Conservation (phyloP, 2,888 invertebrate genomes). For the Archips xylosteana region DNA sequence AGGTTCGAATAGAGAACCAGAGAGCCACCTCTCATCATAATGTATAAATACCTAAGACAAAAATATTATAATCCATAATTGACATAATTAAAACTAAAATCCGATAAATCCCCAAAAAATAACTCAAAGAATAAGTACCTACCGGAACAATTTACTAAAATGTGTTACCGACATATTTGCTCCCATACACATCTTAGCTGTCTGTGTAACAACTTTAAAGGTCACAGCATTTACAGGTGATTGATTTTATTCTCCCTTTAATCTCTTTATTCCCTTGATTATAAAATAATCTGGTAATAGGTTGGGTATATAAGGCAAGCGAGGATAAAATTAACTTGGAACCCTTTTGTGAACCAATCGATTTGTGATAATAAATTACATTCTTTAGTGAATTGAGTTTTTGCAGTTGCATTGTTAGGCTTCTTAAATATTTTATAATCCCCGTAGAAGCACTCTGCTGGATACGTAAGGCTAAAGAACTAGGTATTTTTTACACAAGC, state of each 20-base stretch:
- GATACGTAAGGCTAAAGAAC: too few species aligned
- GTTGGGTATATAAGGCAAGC: conserved; percentile 10
- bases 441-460: too few species aligned
- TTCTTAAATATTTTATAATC: neutral
- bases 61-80: neutral
- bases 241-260: conserved; percentile 37
- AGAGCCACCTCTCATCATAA: too few species aligned
- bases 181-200: conserved; percentile 22
- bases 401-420: conserved; percentile 17
- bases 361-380: conserved; percentile 27
- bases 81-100: neutral
- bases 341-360: conserved; percentile 31
- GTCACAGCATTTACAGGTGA: conserved; percentile 42
- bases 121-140: neutral
- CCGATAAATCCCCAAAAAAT: neutral
- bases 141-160: neutral
- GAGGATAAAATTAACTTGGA: conserved; percentile 5
- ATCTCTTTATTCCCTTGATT: conserved; percentile 9
- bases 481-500: too few species aligned
- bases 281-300: conserved; percentile 16
- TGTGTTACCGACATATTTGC: conserved; percentile 30
- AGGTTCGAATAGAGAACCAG: too few species aligned
- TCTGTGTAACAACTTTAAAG: conserved; percentile 39
- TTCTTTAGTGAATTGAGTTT: conserved; percentile 30
- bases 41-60: neutral